These are phyloP conservation scores for Mesodorylaimus sp. DNA, from an alignment of 2,888 invertebrate genomes.

Conservation along the genomic window DNA sequence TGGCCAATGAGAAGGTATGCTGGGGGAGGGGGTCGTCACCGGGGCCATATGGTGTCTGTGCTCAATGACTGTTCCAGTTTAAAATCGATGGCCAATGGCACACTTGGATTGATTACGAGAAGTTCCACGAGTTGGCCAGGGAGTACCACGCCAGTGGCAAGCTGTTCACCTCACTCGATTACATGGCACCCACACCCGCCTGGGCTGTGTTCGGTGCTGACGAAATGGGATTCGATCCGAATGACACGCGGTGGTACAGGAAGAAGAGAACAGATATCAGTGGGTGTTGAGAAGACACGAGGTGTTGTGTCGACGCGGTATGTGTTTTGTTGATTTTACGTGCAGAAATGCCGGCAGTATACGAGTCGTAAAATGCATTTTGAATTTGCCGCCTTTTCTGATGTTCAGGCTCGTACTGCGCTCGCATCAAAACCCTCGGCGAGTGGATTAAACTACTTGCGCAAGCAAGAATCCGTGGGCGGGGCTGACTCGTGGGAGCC, in stretches of 20 bases:
- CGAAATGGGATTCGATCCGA: constrained; percentile 42
- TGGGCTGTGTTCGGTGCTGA: constrained; percentile 41
- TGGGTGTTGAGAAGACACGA: constrained; percentile 8
- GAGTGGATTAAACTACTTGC: too few species aligned
- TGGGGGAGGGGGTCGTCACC: neutral
- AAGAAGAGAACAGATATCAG: constrained; percentile 11
- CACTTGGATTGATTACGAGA: constrained; percentile 43
- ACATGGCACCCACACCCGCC: constrained; percentile 37
- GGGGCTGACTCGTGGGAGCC: too few species aligned
- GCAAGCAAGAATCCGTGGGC: too few species aligned
- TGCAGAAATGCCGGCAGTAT: too few species aligned
- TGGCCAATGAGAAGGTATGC: constrained; percentile 39
- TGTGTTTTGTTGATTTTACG: too few species aligned
- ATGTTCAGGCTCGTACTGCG: too few species aligned
- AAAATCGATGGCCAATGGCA: constrained; percentile 37
- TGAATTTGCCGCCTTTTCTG: too few species aligned
- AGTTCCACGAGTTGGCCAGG: constrained; percentile 36
- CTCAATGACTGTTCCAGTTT: constrained; percentile 35
- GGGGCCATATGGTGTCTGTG: neutral
- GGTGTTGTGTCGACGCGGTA: too few species aligned
- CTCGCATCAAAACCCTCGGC: too few species aligned
- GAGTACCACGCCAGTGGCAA: constrained; percentile 27
- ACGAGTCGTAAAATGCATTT: too few species aligned
- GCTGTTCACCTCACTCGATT: constrained; percentile 39
- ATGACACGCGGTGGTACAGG: constrained; percentile 32